Evolutionary conservation across 1,140 invertebrate genomes (phyloP), one percentile per base, ranked within the genome.

Genomic region (Drosophila kikkawai): DNA sequence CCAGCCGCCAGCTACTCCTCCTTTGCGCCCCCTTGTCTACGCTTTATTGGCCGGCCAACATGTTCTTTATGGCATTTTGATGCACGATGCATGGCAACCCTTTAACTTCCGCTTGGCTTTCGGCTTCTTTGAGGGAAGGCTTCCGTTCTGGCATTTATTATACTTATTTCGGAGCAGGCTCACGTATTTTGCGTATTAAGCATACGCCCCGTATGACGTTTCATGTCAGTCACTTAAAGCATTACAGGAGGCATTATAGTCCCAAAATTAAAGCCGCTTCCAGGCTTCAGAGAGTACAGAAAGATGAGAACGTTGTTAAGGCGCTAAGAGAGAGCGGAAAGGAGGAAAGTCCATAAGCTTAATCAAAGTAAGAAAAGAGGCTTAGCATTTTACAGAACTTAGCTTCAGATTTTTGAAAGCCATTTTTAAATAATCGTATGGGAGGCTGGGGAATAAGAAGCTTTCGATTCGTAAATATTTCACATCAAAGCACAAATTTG

Each of bases 21-120:
- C 36, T 11, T 50, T 69, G 65, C 19, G 22, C 13, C 13, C 48
- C 39, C 47, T 53, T 80, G 77, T 88, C 80, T 87, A 75, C 76
- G 76, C 77, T 87, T 87, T 87, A 87, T 88, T 87, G 73, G 84
- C 79, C 79, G 68, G 57, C 77, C 84, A 82, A 87, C 84, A 88
- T 88, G 78, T 79, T 80, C 75, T 79, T 79, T 90, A 79, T 90
- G 80, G 64, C 67, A 74, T 81, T 88, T 87, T 80, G 84, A 87
- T 83, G 84, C 84, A 86, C 50, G 80, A 56, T 85, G 81, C 74
- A 76, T 44, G 71, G 58, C 71, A 90, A 90, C 85, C 85, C 86
- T 90, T 90, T 68, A 71, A 63, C 61, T 77, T 56, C 3, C 22
- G 44, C 60, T 29, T 66, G 37, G 55, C 58, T 19, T 36, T 73